Evolutionary conservation across 2,113 vertebrate genomes (phyloP), one percentile per base, ranked within the genome.

Genomic region (Mohoua ochrocephala): DNA sequence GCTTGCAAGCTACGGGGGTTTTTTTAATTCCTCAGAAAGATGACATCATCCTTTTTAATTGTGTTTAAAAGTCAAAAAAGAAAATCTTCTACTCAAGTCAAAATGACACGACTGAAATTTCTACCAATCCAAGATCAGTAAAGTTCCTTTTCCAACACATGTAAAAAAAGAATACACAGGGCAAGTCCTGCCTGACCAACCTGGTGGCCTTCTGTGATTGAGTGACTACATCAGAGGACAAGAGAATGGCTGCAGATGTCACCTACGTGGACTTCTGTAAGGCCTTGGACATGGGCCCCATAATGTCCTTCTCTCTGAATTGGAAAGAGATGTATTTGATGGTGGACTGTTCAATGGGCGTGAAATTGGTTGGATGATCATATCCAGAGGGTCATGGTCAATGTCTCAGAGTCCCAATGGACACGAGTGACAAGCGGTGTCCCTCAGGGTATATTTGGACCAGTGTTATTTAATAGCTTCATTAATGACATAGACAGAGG

Each of bases 251-350:
- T 73, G 23, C 50, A 18, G 59, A 44, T 50, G 39, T 5, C 64
- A 45, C 27, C 39, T 37, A 2, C 0, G 0, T 6, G 13, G 31
- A 31, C 18, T 41, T 22, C n/a, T 49, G 56, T 4, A 41, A 79
- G n/a, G 49, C n/a, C 49, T 21, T n/a, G 41, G 33, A 33, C 39
- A 28, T 15, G 15, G 13, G 23, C 33, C 22, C 39, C 22, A 17
- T 10, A 28, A 31, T 16, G 17, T 11, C 56, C n/a, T 30, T 7
- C 5, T 53, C 50, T 35, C 42, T 31, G 42, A 21, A 56, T 0
- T 42, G 26, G 41, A 26, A 39, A 30, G 49, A 49, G 42, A 50
- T 27, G 31, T 18, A 11, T 65, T 44, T 33, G 31, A 26, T 42
- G 26, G 31, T 17, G 17, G 26, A 23, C 31, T 65, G 18, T 10